Percentiles rank a stretch among this genome's conserved stretches.
These are phyloP conservation scores for Heliothis virescens DNA, from an alignment of 1,140 invertebrate genomes.

Conservation along the genomic window DNA sequence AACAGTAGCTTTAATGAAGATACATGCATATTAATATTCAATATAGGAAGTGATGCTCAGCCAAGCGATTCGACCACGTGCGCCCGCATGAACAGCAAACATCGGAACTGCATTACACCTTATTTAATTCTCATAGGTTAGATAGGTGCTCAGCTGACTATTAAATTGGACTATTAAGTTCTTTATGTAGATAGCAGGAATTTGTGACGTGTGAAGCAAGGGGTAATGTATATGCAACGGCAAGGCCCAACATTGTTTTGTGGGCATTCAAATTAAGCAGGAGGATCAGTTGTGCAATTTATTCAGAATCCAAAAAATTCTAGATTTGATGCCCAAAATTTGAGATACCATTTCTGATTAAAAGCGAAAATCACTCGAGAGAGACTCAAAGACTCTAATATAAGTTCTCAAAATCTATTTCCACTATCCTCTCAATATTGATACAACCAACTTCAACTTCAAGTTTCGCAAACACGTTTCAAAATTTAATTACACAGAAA, in stretches of 20 bases:
- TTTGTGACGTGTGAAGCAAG: conserved; percentile 17
- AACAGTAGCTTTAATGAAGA: conserved; percentile 56
- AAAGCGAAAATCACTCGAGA: too few relatives aligned
- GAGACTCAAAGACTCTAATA: too few relatives aligned
- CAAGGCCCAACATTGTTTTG: too few relatives aligned
- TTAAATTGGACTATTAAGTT: conserved; percentile 27
- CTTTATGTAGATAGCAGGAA: conserved; percentile 4
- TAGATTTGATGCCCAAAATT: too few relatives aligned
- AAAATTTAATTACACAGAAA: conserved; percentile 15
- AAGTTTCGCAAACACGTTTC: conserved; percentile 17
- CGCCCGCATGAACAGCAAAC: conserved; percentile 74
- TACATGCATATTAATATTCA: conserved; percentile 66
- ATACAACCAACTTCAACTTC: too few relatives aligned
- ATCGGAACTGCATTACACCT: conserved; percentile 65
- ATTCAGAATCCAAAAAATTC: too few relatives aligned
- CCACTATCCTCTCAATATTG: too few relatives aligned
- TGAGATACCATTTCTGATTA: too few relatives aligned
- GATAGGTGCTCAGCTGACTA: conserved; percentile 46
- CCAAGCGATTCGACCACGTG: conserved; percentile 65
- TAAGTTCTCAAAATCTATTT: too few relatives aligned
- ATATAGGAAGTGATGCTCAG: conserved; percentile 61
- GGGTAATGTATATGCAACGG: not conserved
- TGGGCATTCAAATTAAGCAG: too few relatives aligned
- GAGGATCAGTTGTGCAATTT: too few relatives aligned
- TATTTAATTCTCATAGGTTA: conserved; percentile 57